phyloP scores from a whole-genome alignment of 1,140 invertebrate genomes.

The Idris sp. region DNA sequence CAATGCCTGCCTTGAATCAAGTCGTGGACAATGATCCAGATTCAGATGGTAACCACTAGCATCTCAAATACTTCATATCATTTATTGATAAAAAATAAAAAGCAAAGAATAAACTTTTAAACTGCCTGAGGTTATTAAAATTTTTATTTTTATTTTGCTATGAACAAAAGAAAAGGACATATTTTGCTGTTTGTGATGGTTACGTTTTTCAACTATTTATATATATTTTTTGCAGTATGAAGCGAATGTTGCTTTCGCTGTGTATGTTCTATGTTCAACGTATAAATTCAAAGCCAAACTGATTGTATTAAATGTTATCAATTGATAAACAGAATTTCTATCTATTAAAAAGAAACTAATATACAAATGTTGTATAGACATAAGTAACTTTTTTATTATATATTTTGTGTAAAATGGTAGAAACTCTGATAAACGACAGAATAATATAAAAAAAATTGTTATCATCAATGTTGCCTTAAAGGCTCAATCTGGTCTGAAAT shows the following conservation, averaged over 20 bases:
- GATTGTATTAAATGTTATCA: constrained; percentile 17
- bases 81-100: constrained; percentile 28
- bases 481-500: too few species aligned
- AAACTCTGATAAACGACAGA: too few species aligned
- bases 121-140: constrained; percentile 27
- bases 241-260: constrained; percentile 30
- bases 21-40: constrained; percentile 70
- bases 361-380: not conserved
- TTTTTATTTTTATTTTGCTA: constrained; percentile 31
- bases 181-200: constrained; percentile 28
- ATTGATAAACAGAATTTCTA: constrained; percentile 20
- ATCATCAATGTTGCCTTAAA: too few species aligned
- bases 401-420: too few species aligned
- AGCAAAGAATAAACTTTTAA: constrained; percentile 30
- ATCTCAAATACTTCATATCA: constrained; percentile 71
- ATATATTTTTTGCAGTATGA: too few species aligned
- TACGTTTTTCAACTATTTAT: constrained; percentile 10
- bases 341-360: not conserved
- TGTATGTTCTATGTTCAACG: constrained; percentile 10
- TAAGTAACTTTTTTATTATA: too few species aligned
- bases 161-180: not conserved
- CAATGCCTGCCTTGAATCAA: constrained; percentile 50
- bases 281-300: constrained; percentile 12
- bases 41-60: constrained; percentile 75
- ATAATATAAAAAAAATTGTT: too few species aligned